A percentile compares a stretch with the other conserved stretches of the same genome.
Evolutionary conservation across 2,888 invertebrate species (phyloP).

Genomic region (Pseudococcus longispinus): DNA sequence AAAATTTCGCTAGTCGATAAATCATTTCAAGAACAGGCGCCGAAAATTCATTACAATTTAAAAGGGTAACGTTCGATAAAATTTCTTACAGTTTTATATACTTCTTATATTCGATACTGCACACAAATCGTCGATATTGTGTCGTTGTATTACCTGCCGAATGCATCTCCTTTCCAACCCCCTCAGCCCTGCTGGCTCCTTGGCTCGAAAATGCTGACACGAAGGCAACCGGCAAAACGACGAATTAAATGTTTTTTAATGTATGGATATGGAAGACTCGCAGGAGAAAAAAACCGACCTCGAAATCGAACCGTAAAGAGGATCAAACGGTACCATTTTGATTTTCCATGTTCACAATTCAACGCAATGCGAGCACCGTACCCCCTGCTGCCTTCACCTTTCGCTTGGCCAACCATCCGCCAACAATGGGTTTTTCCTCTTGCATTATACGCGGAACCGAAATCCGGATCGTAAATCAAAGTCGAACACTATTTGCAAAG

Average conservation of each 20-base stretch:
- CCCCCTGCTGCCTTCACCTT: background rate
- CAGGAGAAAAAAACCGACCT: background rate
- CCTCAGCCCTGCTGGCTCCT: background rate
- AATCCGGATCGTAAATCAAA: constrained; percentile 33
- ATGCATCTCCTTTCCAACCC: background rate
- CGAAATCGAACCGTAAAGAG: background rate
- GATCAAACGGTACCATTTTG: background rate
- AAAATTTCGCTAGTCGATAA: constrained; percentile 49
- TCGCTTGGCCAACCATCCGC: background rate
- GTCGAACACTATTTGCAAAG: constrained; percentile 40
- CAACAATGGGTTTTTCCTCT: background rate
- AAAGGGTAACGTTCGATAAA: constrained; percentile 51
- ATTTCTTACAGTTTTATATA: constrained; percentile 37
- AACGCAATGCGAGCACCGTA: background rate
- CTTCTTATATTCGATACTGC: background rate
- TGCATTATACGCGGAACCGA: background rate
- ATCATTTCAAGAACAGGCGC: constrained; percentile 55
- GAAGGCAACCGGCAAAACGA: background rate
- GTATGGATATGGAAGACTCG: background rate
- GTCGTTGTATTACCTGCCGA: background rate
- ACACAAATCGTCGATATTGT: background rate
- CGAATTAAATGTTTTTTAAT: constrained; percentile 3
- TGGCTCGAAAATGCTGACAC: background rate
- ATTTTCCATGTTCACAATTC: constrained; percentile 16
- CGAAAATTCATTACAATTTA: constrained; percentile 56